Evolutionary conservation across 2,113 vertebrate species (phyloP).

Genomic region (Syngnathus typhle): DNA sequence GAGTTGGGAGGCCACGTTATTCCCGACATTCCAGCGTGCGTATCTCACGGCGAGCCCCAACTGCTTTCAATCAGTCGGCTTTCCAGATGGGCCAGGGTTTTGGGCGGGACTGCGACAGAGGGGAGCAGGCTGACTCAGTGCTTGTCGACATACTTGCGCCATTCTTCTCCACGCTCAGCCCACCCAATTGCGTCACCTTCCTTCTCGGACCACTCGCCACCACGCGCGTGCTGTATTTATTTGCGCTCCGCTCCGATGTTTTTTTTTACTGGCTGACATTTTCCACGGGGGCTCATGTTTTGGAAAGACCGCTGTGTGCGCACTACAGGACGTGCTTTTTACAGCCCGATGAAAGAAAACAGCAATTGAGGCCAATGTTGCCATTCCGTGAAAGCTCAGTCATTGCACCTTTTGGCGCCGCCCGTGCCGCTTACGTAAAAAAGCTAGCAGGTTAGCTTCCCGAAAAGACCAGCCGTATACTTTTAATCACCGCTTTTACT

Average conservation of each 20-base stretch:
- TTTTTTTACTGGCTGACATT: slow-evolving; percentile 54
- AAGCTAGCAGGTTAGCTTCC: slow-evolving; percentile 6
- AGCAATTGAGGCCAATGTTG: slow-evolving; percentile 25
- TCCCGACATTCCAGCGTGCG: slow-evolving; percentile 66
- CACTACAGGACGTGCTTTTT: slow-evolving; percentile 43
- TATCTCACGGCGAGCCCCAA: slow-evolving; percentile 67
- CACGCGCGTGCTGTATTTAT: slow-evolving; percentile 15
- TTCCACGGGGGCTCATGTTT: slow-evolving; percentile 52
- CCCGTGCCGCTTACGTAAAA: neutral
- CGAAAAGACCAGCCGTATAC: neutral
- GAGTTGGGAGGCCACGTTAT: slow-evolving; percentile 27
- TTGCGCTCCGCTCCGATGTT: slow-evolving; percentile 40
- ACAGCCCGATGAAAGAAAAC: slow-evolving; percentile 22
- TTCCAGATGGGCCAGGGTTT: slow-evolving; percentile 70
- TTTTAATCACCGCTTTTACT: slow-evolving; percentile 10
- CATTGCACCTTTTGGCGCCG: slow-evolving; percentile 11
- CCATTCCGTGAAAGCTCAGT: slow-evolving; percentile 7
- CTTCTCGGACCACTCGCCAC: slow-evolving; percentile 42
- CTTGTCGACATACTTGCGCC: slow-evolving; percentile 70
- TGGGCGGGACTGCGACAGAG: slow-evolving; percentile 61
- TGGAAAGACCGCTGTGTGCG: slow-evolving; percentile 55
- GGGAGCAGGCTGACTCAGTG: slow-evolving; percentile 18
- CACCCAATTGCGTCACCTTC: slow-evolving; percentile 65
- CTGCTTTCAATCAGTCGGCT: slow-evolving; percentile 72
- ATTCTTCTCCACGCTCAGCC: slow-evolving; percentile 33